Percentiles rank a stretch among this genome's conserved stretches.
Evolutionary conservation across 1,140 invertebrate genomes (phyloP).

Genomic region (Metaphire vulgaris): DNA sequence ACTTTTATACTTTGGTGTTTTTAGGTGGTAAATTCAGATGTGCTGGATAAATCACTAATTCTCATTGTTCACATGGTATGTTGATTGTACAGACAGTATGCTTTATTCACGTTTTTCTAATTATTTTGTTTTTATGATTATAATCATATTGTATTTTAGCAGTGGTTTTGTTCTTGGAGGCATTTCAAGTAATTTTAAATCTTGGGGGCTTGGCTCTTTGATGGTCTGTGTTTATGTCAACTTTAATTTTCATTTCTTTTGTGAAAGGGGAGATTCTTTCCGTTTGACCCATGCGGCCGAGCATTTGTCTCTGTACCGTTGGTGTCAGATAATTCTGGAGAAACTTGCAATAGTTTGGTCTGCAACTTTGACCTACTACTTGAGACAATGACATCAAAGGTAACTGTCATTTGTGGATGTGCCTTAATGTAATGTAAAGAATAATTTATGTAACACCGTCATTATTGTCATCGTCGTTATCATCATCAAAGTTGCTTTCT

Average conservation of each 20-base stretch:
- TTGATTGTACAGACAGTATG: slow-evolving; percentile 6
- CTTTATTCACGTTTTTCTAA: slow-evolving; percentile 12
- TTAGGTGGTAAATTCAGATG: slow-evolving; percentile 52
- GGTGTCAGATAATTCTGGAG: slow-evolving; percentile 28
- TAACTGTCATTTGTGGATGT: no score
- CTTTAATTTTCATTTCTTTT: neutral
- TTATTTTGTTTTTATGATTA: no score
- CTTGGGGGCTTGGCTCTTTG: no score
- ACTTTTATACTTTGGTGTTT: slow-evolving; percentile 31
- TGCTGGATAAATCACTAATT: slow-evolving; percentile 50
- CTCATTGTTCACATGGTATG: slow-evolving; percentile 54
- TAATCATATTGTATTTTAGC: no score
- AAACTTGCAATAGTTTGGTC: slow-evolving; percentile 37
- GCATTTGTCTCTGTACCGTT: slow-evolving; percentile 48
- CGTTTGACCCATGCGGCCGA: slow-evolving; percentile 49
- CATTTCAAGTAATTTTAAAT: no score
- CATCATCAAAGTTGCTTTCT: no score
- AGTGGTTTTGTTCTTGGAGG: no score
- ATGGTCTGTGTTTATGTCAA: no score
- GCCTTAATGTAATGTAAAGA: no score
- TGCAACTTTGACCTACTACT: slow-evolving; percentile 44
- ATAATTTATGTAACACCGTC: no score
- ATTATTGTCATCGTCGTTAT: no score
- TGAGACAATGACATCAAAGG: slow-evolving; percentile 42
- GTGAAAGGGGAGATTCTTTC: slow-evolving; percentile 46